A percentile compares a stretch with the other conserved stretches of the same genome.
These are phyloP conservation scores for Pseudois nayaur DNA, from an alignment of 2,113 vertebrate genomes.

Conservation along the genomic window DNA sequence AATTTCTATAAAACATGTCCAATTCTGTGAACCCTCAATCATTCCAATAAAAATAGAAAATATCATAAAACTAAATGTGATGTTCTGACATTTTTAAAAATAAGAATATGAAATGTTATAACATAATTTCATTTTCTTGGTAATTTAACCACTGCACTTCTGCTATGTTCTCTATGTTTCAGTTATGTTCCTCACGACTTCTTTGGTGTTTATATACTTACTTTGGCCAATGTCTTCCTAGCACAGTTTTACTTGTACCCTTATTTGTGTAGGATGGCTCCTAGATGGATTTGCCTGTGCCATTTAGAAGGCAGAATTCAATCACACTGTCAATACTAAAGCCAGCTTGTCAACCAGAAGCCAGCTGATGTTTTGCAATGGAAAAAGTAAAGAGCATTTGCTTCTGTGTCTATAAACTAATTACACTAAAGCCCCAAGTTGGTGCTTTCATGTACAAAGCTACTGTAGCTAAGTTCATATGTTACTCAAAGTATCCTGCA, in stretches of 20 bases:
- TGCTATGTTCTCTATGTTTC: constrained; percentile 9
- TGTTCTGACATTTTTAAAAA: not conserved
- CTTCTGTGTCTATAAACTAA: not conserved
- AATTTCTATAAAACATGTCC: constrained; percentile 8
- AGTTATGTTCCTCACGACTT: not conserved
- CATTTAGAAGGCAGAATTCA: not conserved
- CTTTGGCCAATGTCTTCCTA: not conserved
- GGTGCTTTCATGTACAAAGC: not conserved
- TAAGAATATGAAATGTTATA: not conserved
- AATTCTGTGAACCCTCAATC: constrained; percentile 17
- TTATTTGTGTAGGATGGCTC: not conserved
- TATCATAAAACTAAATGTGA: not conserved
- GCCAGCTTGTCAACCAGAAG: not conserved
- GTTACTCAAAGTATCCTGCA: not conserved
- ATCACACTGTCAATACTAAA: not conserved
- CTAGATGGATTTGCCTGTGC: not conserved
- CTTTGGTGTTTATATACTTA: not conserved
- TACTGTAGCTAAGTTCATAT: not conserved
- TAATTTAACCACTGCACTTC: not conserved
- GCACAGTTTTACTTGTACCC: not conserved
- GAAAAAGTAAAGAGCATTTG: not conserved
- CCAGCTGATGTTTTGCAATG: not conserved
- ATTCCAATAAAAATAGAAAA: constrained; percentile 44
- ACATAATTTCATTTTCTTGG: not conserved
- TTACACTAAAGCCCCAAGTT: not conserved